Evolutionary conservation across 2,888 invertebrate species (phyloP).

Genomic region (Protodeltote pygarga): DNA sequence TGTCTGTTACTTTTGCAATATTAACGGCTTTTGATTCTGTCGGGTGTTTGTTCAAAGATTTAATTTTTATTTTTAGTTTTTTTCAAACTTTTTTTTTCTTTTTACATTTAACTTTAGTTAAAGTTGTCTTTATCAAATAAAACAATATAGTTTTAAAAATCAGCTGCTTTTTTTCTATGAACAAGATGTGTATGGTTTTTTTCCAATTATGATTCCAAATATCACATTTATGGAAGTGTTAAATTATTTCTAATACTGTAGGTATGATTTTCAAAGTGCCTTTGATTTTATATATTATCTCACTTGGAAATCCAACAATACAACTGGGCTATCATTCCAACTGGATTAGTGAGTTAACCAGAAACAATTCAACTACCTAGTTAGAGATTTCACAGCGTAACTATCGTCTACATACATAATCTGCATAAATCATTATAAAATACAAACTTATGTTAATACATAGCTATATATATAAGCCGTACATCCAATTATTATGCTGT

Average conservation of each 20-base stretch:
- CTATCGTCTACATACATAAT: slow-evolving; percentile 18
- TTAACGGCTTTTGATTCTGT: slow-evolving; percentile 4
- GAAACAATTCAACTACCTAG: slow-evolving; percentile 1
- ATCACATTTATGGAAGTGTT: too few relatives aligned
- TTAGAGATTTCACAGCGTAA: slow-evolving; percentile 12
- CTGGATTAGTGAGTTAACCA: too few relatives aligned
- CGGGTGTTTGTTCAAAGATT: slow-evolving; percentile 5
- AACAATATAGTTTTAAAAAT: too few relatives aligned
- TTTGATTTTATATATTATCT: too few relatives aligned
- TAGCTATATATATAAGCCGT: slow-evolving; percentile 14
- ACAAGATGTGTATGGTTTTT: too few relatives aligned
- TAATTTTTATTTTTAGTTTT: background rate
- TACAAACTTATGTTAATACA: slow-evolving; percentile 13
- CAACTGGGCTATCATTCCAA: too few relatives aligned
- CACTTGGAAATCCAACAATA: too few relatives aligned
- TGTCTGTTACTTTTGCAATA: slow-evolving; percentile 16
- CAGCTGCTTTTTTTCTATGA: too few relatives aligned
- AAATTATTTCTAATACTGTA: too few relatives aligned
- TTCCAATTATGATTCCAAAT: too few relatives aligned
- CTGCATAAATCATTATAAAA: slow-evolving; percentile 11
- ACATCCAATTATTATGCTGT: slow-evolving; percentile 39
- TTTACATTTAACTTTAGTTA: background rate
- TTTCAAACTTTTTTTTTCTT: background rate
- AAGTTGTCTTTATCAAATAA: too few relatives aligned
- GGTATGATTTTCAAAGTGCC: too few relatives aligned